Base-by-base conservation (phyloP, 2,888 invertebrate genomes). In the Tenthredo livida region DNA sequence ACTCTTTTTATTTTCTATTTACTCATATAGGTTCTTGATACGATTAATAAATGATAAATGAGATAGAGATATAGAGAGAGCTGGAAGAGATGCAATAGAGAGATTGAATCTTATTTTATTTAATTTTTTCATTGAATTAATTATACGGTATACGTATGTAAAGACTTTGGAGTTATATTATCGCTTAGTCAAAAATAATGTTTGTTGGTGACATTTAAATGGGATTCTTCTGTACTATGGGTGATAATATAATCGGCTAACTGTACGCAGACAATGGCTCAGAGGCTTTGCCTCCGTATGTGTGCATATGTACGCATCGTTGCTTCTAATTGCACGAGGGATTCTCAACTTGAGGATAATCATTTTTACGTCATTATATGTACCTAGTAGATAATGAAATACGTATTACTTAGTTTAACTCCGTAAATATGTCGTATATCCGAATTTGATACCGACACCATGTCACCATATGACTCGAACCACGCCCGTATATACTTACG, bases 221-320 rank as follows among this genome's bases (percentile, higher is more conserved):
- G 83, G 67, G 50, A 83, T 83, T 83, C 47, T 40, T 37, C 67
- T 50, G 83, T 83, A 10, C 33, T 29, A 33, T 67, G 61, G 67
- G 67, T 83, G 67, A 83, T 82, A 83, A 89, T 43, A 88, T 91
- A 89, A 91, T 91, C 90, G 88, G 86, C 87, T 91, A 91, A 91
- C 91, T 91, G 91, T 91, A 91, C 86, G 89, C 89, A 88, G 89
- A 91, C 91, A 92, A 92, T 91, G 89, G 91, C 88, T 88, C 90
- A 89, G 89, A 89, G 21, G 21, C 40, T 78, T 54, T 9, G 50
- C 0, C 25, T 43, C 0, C 25, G 37, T 37, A 40, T 80, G 12
- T 25, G 40, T 80, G 40, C 25, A 12, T 21, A 58, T 67, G 43
- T 40, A 82, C 70, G 83, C 83, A 83, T 83, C 83, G 83, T 47